phyloP scores from a whole-genome alignment of 2,888 invertebrate genomes.

The Abscondita cerata region DNA sequence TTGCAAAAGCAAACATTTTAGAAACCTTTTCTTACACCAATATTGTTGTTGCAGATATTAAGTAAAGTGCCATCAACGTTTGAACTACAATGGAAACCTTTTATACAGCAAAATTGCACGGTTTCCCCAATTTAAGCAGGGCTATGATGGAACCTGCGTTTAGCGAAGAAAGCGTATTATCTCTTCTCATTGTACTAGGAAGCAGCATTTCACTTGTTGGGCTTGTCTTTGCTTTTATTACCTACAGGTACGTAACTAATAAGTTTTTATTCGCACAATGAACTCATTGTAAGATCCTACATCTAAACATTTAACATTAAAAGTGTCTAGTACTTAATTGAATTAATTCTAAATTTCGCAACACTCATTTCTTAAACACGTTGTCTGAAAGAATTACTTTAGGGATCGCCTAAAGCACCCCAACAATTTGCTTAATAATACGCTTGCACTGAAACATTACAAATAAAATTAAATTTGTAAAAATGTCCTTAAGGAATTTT shows the following conservation, averaged over 20 bases:
- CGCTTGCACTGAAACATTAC: too few relatives aligned
- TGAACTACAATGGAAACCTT: conserved; percentile 58
- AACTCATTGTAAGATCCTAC: background rate
- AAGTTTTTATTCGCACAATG: too few relatives aligned
- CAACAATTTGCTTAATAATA: too few relatives aligned
- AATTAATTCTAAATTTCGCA: too few relatives aligned
- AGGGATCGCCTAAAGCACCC: too few relatives aligned
- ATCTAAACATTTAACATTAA: background rate
- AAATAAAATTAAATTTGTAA: too few relatives aligned
- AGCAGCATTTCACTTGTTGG: conserved; percentile 72
- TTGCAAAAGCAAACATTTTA: too few relatives aligned
- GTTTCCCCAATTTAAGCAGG: conserved; percentile 56
- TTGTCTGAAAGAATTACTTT: too few relatives aligned
- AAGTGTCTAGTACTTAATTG: too few relatives aligned
- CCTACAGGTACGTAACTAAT: conserved; percentile 66
- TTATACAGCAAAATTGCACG: conserved; percentile 60
- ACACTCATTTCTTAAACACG: too few relatives aligned
- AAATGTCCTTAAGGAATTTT: too few relatives aligned
- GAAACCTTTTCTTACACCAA: too few relatives aligned
- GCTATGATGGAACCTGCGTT: conserved; percentile 50
- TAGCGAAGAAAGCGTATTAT: conserved; percentile 67
- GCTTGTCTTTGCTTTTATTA: conserved; percentile 73
- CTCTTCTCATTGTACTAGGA: conserved; percentile 69
- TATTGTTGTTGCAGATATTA: conserved; percentile 3
- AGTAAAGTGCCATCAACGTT: background rate